A percentile compares a stretch with the other conserved stretches of the same genome.
phyloP scores from a whole-genome alignment of 2,888 invertebrate genomes.

The Polyommatus icarus region DNA sequence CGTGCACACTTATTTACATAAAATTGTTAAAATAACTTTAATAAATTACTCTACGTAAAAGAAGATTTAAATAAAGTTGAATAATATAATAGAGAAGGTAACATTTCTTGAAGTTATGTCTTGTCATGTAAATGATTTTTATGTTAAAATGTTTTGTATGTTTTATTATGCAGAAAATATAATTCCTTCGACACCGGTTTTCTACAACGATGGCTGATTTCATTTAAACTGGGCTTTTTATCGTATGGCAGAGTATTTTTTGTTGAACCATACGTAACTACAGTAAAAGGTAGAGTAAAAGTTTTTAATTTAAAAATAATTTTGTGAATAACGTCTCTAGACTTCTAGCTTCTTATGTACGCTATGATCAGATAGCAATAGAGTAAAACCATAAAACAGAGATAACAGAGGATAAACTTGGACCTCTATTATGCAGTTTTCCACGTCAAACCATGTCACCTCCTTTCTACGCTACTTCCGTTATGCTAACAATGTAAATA shows the following conservation, averaged over 20 bases:
- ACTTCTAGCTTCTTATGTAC: too few relatives aligned
- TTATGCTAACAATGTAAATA: slow-evolving; percentile 35
- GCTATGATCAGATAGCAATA: not conserved
- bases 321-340: too few relatives aligned
- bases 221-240: too few relatives aligned
- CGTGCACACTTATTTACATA: slow-evolving; percentile 7
- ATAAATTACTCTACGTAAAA: not conserved
- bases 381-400: not conserved
- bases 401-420: slow-evolving; percentile 18
- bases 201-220: too few relatives aligned
- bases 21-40: slow-evolving; percentile 1
- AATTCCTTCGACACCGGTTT: too few relatives aligned
- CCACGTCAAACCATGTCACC: slow-evolving; percentile 37
- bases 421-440: slow-evolving; percentile 17
- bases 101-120: not conserved
- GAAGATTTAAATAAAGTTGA: not conserved
- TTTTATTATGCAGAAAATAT: too few relatives aligned
- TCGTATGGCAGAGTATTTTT: too few relatives aligned
- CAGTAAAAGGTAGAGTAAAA: too few relatives aligned
- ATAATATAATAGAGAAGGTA: not conserved
- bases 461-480: slow-evolving; percentile 38
- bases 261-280: too few relatives aligned
- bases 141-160: not conserved
- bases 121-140: not conserved
- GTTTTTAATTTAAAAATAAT: too few relatives aligned